Base-by-base conservation (phyloP, 2,797 vertebrate species). In the Tauraco hartlaubi region DNA sequence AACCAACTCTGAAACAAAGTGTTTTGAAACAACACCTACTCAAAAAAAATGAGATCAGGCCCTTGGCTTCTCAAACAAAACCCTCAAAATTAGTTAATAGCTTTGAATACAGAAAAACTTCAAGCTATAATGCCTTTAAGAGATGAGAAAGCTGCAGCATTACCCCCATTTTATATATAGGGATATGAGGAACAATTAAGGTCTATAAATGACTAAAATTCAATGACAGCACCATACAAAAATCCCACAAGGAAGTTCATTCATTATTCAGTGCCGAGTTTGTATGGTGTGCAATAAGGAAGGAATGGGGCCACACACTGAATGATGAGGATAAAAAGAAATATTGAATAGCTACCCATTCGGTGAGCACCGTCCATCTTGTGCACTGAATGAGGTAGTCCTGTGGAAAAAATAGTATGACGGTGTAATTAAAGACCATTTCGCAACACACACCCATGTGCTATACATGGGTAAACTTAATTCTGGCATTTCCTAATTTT, bases 291-390 rank as follows among this genome's bases (percentile, higher is more conserved):
- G 92, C 73, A 67, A 5, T 85, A 91, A 90, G 37, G 88, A 94
- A 95, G 94, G 90, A 95, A 97, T 95, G 96, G 95, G 96, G 96
- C 96, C 96, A 97, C 91, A 97, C 94, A 96, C 96, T 97, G 91
- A 95, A 96, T 95, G 96, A 96, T 96, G 96, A 97, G 94, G 95
- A 97, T 94, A 97, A 94, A 96, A 96, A 97, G 95, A 97, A 97
- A 97, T 95, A 97, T 96, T 97, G 91, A 96, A 97, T 97, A 97
- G 96, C 96, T 97, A 97, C 96, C 96, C 96, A 96, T 97, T 96
- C 96, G 96, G 96, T 97, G 96, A 97, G 95, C 96, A 97, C 96
- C 96, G 94, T 97, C 96, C 96, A 97, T 96, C 96, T 97, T 97
- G 96, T 97, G 96, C 96, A 97, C 96, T 97, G 96, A 97, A 97